Evolutionary conservation across 2,888 invertebrate genomes (phyloP).

Genomic region (Mesochorus sp.): DNA sequence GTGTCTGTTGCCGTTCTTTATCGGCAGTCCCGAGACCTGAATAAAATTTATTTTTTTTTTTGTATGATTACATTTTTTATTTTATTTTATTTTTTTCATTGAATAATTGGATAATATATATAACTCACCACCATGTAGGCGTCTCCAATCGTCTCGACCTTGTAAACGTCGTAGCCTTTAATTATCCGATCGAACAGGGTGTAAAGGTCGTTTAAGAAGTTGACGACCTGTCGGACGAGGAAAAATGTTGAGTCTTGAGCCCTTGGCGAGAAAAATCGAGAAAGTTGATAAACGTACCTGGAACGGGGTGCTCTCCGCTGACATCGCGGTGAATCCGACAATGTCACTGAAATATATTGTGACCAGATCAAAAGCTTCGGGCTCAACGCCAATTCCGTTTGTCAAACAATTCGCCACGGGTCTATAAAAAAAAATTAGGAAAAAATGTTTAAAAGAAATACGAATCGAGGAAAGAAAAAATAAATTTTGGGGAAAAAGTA

Average conservation of each 20-base stretch:
- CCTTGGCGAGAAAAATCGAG: not conserved
- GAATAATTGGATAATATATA: too few species aligned
- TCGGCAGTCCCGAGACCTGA: slow-evolving; percentile 93
- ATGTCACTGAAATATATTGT: slow-evolving; percentile 99
- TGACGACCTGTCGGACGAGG: slow-evolving; percentile 88
- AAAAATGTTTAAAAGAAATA: slow-evolving; percentile 31
- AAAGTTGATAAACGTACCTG: slow-evolving; percentile 85
- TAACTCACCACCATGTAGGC: slow-evolving; percentile 88
- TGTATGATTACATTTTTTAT: slow-evolving; percentile 77
- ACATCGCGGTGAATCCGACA: slow-evolving; percentile 98
- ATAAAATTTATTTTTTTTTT: slow-evolving; percentile 74
- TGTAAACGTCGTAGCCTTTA: slow-evolving; percentile 98
- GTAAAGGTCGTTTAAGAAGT: slow-evolving; percentile 98
- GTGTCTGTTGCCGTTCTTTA: slow-evolving; percentile 92
- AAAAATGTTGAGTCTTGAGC: slow-evolving; percentile 28
- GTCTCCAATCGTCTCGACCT: slow-evolving; percentile 97
- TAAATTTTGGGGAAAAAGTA: not conserved
- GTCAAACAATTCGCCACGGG: slow-evolving; percentile 94
- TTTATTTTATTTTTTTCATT: not conserved
- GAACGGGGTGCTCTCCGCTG: slow-evolving; percentile 95
- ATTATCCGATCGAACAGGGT: slow-evolving; percentile 98
- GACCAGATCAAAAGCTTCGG: slow-evolving; percentile 95
- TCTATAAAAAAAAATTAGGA: slow-evolving; percentile 83
- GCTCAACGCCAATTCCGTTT: slow-evolving; percentile 94
- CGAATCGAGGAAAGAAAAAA: not conserved